A percentile compares a stretch with the other conserved stretches of the same genome.
Conservation (phyloP, 92 coral and sea anemone genomes). For the Ricordea florida region DNA sequence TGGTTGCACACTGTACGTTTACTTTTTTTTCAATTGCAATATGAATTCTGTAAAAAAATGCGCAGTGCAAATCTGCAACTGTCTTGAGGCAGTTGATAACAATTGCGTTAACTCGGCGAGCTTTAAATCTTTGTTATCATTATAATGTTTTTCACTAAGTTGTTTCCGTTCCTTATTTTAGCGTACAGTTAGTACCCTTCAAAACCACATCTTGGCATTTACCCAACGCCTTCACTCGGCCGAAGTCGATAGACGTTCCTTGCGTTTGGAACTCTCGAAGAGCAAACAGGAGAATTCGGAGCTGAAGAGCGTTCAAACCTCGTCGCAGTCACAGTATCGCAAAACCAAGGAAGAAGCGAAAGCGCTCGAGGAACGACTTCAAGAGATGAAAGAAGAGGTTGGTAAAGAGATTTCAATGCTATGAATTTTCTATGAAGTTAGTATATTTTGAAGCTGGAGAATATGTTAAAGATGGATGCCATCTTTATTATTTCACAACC, state of each 20-base stretch:
- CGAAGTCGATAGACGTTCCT: conserved; percentile 90
- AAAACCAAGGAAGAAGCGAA: conserved; percentile 65
- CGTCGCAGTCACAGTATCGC: conserved; percentile 62
- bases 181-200: conserved; percentile 81
- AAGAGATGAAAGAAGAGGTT: conserved; percentile 78
- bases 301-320: conserved; percentile 67
- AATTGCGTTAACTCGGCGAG: no score
- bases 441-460: not conserved
- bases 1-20: no score
- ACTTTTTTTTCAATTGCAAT: no score
- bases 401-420: not conserved
- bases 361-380: conserved; percentile 71
- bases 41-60: no score
- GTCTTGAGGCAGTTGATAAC: no score
- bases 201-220: conserved; percentile 81
- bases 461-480: not conserved
- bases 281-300: conserved; percentile 71
- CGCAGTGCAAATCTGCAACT: no score
- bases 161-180: conserved; percentile 13
- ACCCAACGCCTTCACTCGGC: conserved; percentile 98
- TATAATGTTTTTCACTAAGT: not conserved
- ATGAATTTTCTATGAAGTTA: not conserved
- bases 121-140: not conserved
- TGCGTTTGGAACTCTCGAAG: conserved; percentile 77
- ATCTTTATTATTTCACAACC: no score